phyloP scores from a whole-genome alignment of 2,113 vertebrate species.

The Aspiorhynchus laticeps region DNA sequence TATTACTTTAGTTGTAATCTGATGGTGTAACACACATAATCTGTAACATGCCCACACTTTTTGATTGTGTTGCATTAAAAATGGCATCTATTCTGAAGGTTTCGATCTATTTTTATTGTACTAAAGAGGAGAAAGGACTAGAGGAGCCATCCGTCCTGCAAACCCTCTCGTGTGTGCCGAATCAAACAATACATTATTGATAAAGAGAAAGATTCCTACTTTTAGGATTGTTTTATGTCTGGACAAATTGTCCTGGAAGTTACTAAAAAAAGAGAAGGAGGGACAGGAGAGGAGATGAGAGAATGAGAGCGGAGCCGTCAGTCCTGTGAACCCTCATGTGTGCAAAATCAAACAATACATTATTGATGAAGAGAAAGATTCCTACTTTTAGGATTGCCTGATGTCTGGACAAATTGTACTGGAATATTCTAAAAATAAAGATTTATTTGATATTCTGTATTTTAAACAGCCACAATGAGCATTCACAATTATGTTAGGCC shows the following conservation, averaged over 20 bases:
- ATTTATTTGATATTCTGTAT: background rate
- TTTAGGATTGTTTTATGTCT: constrained; percentile 6
- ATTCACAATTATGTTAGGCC: background rate
- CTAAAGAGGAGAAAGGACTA: background rate
- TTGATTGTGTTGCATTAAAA: background rate
- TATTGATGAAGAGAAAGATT: background rate
- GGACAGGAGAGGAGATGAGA: background rate
- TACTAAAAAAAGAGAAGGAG: background rate
- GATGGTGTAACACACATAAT: too few species aligned
- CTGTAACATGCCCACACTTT: background rate
- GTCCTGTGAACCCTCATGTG: background rate
- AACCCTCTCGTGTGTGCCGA: background rate
- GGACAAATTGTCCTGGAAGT: constrained; percentile 24
- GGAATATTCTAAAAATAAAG: background rate
- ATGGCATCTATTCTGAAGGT: background rate
- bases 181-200: too few species aligned
- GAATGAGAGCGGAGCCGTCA: background rate
- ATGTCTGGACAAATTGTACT: background rate
- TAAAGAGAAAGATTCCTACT: constrained; percentile 5
- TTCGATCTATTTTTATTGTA: background rate
- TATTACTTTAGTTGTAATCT: background rate
- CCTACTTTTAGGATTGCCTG: background rate
- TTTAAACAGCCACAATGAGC: background rate
- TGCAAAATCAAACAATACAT: background rate
- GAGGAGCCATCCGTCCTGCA: background rate